These are phyloP conservation scores for Sminthurides aquaticus DNA, from an alignment of 2,888 invertebrate species.

Conservation along the genomic window DNA sequence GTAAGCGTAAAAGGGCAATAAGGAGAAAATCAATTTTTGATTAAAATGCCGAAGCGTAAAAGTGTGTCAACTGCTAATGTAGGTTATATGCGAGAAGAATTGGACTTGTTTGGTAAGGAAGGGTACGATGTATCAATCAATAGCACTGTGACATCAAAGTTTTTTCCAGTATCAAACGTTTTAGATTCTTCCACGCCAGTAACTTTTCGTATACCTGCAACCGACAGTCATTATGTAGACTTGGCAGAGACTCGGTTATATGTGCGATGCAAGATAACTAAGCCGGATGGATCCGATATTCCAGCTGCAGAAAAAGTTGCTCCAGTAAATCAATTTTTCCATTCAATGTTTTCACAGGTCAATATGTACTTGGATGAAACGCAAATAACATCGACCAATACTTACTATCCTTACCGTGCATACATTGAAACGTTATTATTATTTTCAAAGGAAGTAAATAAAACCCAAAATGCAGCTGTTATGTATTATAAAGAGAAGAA, in stretches of 20 bases:
- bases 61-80: too few relatives aligned
- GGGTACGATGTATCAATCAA: conserved; percentile 21
- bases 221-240: conserved; percentile 27
- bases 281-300: background rate
- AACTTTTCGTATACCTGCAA: conserved; percentile 20
- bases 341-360: conserved; percentile 19
- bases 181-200: conserved; percentile 14
- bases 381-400: too few relatives aligned
- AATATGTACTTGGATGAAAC: conserved; percentile 17
- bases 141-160: background rate
- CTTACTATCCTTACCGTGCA: too few relatives aligned
- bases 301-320: conserved; percentile 10
- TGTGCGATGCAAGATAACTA: conserved; percentile 12
- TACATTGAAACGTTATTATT: too few relatives aligned
- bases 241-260: conserved; percentile 14
- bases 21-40: too few relatives aligned
- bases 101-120: conserved; percentile 21
- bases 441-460: too few relatives aligned
- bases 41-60: background rate
- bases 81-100: conserved; percentile 13
- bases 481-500: conserved; percentile 23
- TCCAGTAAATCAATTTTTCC: conserved; percentile 23
- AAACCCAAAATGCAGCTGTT: too few relatives aligned
- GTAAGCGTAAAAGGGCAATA: too few relatives aligned
- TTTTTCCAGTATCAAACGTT: conserved; percentile 10